phyloP scores from a whole-genome alignment of 1,140 invertebrate genomes.

The Saccostrea echinata region DNA sequence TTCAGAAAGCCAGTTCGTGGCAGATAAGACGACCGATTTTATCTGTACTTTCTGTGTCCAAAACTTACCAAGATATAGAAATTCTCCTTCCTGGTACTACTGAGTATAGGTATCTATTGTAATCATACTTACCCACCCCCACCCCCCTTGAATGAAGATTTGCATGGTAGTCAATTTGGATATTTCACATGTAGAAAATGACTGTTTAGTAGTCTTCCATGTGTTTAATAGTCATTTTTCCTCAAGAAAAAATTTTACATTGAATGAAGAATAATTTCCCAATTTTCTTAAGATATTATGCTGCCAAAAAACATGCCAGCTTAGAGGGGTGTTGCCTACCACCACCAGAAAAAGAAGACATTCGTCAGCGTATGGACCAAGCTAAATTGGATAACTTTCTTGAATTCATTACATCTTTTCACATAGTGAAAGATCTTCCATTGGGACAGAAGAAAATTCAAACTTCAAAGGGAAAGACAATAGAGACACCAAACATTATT shows the following conservation, averaged over 20 bases:
- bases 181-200: too few species aligned
- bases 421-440: conserved; percentile 43
- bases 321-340: conserved; percentile 16
- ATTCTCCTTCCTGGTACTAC: too few species aligned
- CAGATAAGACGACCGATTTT: too few species aligned
- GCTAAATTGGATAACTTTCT: conserved; percentile 43
- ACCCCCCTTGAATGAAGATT: too few species aligned
- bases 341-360: conserved; percentile 40
- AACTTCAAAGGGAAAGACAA: conserved; percentile 6
- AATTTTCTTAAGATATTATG: conserved; percentile 28
- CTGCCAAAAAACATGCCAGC: conserved; percentile 12
- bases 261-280: background rate
- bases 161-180: too few species aligned
- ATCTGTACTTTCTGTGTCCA: too few species aligned
- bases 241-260: background rate
- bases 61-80: too few species aligned
- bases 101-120: too few species aligned
- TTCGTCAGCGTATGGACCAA: conserved; percentile 46
- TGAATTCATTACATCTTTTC: conserved; percentile 44
- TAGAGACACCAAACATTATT: conserved; percentile 44
- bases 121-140: too few species aligned
- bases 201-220: too few species aligned
- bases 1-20: too few species aligned
- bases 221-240: too few species aligned
- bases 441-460: conserved; percentile 35